Evolutionary conservation across 1,140 invertebrate genomes (phyloP), one percentile per base, ranked within the genome.

Genomic region (Hylaeus anthracinus): DNA sequence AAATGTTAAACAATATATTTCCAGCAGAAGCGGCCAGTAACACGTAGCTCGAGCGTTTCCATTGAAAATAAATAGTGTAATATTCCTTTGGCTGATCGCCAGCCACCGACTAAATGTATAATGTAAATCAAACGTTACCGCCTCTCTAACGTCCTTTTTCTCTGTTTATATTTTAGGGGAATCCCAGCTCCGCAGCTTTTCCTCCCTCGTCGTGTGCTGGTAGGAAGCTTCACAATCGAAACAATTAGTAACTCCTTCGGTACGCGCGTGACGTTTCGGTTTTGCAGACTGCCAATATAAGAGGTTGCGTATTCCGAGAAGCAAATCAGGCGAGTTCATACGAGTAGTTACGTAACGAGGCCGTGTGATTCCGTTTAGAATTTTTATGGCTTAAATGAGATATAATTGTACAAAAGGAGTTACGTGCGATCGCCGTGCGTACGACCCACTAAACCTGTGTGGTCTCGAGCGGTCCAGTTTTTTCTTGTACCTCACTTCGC

Each of bases 291-390:
- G 39, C 6, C 37, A 12, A 51, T 63, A 12, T 1, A 51, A 53
- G 37, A 71, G 61, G 58, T 61, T 43, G 63, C 64, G 45, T 43
- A 45, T 75, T 75, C 55, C 72, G 12, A 74, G 71, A 80, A 80
- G 63, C 15, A 73, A 77, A 84, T 78, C 69, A 80, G 67, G 6
- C 48, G 71, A 71, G 71, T 60, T 79, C 58, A 14, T 80, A 56
- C 45, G 72, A 51, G 45, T 37, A 58, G 69, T 65, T 64, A 82
- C 75, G 75, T 76, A 78, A 70, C 66, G 58, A 45, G 41, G 60
- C 76, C 69, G 55, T 80, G 63, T 60, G 63, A 79, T 80, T 77
- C 53, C 55, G 69, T 73, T 77, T 61, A 60, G 77, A 81, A 83
- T 81, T 80, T 66, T 75, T 39, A 85, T 67, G 26, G 41, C 65